Conservation (phyloP, 2,888 invertebrate genomes). For the Oxystoma pomonae region DNA sequence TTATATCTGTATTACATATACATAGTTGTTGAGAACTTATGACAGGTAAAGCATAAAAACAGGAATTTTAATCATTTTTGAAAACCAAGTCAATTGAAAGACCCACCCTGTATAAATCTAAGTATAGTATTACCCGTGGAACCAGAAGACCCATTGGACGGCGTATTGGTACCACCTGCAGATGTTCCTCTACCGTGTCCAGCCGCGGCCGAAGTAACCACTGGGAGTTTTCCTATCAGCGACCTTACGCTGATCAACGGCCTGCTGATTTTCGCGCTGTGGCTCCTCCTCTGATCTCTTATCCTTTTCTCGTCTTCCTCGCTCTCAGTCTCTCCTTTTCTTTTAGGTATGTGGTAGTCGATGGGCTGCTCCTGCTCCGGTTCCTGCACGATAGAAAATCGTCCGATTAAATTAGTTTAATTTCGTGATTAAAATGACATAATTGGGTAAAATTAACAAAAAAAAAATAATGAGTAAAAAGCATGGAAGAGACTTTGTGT, state of each 20-base stretch:
- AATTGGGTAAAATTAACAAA: too few species aligned
- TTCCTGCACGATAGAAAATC: slow-evolving; percentile 35
- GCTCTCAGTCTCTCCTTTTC: slow-evolving; percentile 64
- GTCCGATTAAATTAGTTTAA: too few species aligned
- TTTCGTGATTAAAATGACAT: too few species aligned
- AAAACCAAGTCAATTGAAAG: too few species aligned
- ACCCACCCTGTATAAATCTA: too few species aligned
- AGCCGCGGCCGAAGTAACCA: slow-evolving; percentile 69
- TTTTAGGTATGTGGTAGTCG: slow-evolving; percentile 83
- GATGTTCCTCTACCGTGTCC: slow-evolving; percentile 60
- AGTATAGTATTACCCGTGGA: background rate
- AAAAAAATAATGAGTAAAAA: too few species aligned
- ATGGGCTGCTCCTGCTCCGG: slow-evolving; percentile 70
- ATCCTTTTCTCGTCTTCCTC: slow-evolving; percentile 66
- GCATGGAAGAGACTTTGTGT: too few species aligned
- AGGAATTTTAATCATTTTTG: too few species aligned
- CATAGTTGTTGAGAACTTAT: too few species aligned
- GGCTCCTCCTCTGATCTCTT: slow-evolving; percentile 64
- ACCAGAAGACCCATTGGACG: background rate
- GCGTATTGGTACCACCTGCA: slow-evolving; percentile 15
- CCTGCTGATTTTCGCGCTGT: slow-evolving; percentile 63
- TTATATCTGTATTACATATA: too few species aligned
- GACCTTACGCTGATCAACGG: slow-evolving; percentile 57
- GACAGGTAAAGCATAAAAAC: too few species aligned
- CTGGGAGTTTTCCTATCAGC: slow-evolving; percentile 56